These are phyloP conservation scores for Drosophila rellima DNA, from an alignment of 2,888 invertebrate species.

Conservation along the genomic window DNA sequence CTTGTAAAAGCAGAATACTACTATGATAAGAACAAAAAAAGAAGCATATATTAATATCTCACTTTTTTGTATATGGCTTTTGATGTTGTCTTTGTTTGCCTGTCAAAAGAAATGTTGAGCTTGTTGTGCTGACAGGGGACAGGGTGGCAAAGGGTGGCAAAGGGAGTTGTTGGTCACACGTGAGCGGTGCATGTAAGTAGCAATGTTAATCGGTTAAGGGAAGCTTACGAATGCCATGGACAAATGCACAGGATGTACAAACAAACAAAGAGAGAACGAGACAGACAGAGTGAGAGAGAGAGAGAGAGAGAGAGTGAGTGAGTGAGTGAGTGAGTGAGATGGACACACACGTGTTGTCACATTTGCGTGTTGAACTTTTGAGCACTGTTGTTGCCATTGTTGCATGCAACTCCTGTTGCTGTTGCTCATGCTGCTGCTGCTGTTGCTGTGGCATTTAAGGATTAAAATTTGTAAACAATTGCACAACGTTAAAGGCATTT, in stretches of 20 bases:
- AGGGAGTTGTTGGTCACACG: conserved; percentile 8
- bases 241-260: conserved; percentile 16
- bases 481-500: conserved; percentile 30
- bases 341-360: conserved; percentile 12
- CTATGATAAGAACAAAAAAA: background rate
- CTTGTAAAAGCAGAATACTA: background rate
- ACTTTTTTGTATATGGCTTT: background rate
- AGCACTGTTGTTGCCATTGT: conserved; percentile 13
- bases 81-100: conserved; percentile 17
- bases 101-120: conserved; percentile 4
- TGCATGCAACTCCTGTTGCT: conserved; percentile 30
- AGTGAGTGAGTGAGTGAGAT: background rate
- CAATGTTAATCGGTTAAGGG: conserved; percentile 41
- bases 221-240: conserved; percentile 34
- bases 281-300: conserved; percentile 1
- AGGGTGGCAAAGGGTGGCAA: background rate
- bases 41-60: background rate
- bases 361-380: conserved; percentile 18
- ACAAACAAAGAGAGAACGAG: conserved; percentile 5
- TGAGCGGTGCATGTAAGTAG: conserved; percentile 36
- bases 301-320: background rate
- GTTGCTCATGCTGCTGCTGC: conserved; percentile 9
- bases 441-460: conserved; percentile 37
- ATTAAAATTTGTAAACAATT: conserved; percentile 46
- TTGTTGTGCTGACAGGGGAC: background rate